Base-by-base conservation (phyloP, 2,888 invertebrate genomes). In the Drepana falcataria region DNA sequence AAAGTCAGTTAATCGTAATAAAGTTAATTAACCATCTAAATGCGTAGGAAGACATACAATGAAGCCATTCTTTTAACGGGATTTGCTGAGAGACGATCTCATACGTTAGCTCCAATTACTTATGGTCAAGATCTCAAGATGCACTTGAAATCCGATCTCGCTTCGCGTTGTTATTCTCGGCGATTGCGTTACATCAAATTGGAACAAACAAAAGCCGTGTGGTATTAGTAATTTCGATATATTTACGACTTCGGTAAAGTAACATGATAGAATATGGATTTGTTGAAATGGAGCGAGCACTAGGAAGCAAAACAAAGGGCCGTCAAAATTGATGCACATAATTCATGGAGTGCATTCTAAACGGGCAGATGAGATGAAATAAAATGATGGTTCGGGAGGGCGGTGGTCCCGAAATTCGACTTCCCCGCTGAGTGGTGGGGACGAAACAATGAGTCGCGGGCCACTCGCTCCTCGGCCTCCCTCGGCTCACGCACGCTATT, bases 291-390 rank as follows among this genome's bases (percentile, higher is more conserved):
- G 41, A 35, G 60, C 58, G 41, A 21, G 60, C 57, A 66, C 69
- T 63, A 58, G 60, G 67, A 73, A 75, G 71, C 63, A 76, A 81
- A 79, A 85, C 81, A 83, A 82, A 82, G 70, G 66, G 59, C 67
- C 63, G 65, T 71, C 66, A 71, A 75, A 79, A 78, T 78, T 63
- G 71, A 87, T 87, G 88, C 81, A 83, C 87, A 87, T 88, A 82
- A 89, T 87, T 88, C 84, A 87, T 85, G 73, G 69, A 61, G 68
- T 66, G 63, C 65, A 61, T 59, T 66, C 59, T 67, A 66, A 75
- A 53, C 47, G 51, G 58, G 21, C 57, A 65, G 65, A 69, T 64
- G 62, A 65, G 61, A 63, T 60, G 53, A 48, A 62, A 53, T 66
- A 56, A 61, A 58, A 62, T 58, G 58, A 55, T 60, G 58, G 58